A percentile compares a stretch with the other conserved stretches of the same genome.
These are phyloP conservation scores for Apostichopus californicus DNA, from an alignment of 35 echinoderm and acorn worm species.

Conservation along the genomic window DNA sequence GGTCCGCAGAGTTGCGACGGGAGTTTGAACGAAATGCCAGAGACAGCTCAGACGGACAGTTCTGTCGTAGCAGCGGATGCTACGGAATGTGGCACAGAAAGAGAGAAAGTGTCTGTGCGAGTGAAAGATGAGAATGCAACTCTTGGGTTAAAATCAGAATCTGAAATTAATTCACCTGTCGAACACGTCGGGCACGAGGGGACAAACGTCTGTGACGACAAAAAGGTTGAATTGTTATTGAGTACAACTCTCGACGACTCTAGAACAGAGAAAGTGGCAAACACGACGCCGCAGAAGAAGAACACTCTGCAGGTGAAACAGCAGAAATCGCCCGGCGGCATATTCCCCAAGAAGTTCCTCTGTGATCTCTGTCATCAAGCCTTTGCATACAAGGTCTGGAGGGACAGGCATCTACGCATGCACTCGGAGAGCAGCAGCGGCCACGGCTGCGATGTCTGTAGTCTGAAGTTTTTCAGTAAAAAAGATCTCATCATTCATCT, in stretches of 20 bases:
- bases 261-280: neutral
- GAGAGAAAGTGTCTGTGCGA: too few relatives aligned
- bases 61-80: neutral
- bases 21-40: neutral
- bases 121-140: neutral
- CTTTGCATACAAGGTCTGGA: conserved; percentile 66
- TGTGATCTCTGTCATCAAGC: conserved; percentile 59
- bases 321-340: neutral
- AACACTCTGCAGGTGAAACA: neutral
- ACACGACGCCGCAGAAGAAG: neutral
- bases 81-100: too few relatives aligned
- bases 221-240: neutral
- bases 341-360: conserved; percentile 43
- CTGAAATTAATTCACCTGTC: neutral
- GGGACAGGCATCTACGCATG: conserved; percentile 56
- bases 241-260: conserved; percentile 20
- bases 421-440: conserved; percentile 19
- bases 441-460: conserved; percentile 13
- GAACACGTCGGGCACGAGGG: neutral
- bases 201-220: neutral
- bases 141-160: neutral
- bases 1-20: neutral
- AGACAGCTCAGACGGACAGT: neutral
- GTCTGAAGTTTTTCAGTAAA: conserved; percentile 41
- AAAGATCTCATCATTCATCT: conserved; percentile 8